Base-by-base conservation (phyloP, 2,113 vertebrate species). In the Scopus umbretta region DNA sequence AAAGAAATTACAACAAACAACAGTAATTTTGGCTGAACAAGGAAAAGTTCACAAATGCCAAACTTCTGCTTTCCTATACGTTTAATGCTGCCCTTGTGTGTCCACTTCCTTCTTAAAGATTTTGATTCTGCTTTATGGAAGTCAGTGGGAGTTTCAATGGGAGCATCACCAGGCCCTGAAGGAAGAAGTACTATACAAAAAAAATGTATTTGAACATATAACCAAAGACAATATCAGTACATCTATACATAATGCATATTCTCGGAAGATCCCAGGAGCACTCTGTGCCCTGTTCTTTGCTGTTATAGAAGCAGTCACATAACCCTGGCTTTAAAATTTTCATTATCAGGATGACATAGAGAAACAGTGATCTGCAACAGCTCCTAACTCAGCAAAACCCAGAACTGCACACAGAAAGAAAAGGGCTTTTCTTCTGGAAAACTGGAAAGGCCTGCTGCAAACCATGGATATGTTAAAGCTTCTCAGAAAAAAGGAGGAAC, bases 291-390 rank as follows among this genome's bases (percentile, higher is more conserved):
- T 38, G 38, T 56, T 93, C 36, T 90, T 67, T 87, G 83, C 76
- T 89, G 17, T 78, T 80, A 52, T 0, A 90, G 72, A 74, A 88
- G 55, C 47, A 87, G 49, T 4, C 65, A 81, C 65, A 79, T 1
- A 43, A 36, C 76, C 49, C 26, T 63, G 90, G 65, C 61, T 65
- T 93, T 94, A 49, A 92, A 91, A 94, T 86, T 80, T 95, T 96
- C 83, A 92, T 84, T 68, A 84, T 61, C 56, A 30, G 52, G 56
- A 47, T 86, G 88, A 84, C 81, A 76, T 23, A 92, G 63, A 86
- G 47, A 56, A 92, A 19, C 15, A 32, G 29, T 3, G 23, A 58
- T 62, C 58, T 78, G 38, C 55, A 76, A 22, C 11, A 3, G 52
- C 40, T 94, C 81, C 83, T 56, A 29, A 34, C 21, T 49, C 88